phyloP scores from a whole-genome alignment of 2,797 vertebrate genomes.

The Acanthurus leucopareius region DNA sequence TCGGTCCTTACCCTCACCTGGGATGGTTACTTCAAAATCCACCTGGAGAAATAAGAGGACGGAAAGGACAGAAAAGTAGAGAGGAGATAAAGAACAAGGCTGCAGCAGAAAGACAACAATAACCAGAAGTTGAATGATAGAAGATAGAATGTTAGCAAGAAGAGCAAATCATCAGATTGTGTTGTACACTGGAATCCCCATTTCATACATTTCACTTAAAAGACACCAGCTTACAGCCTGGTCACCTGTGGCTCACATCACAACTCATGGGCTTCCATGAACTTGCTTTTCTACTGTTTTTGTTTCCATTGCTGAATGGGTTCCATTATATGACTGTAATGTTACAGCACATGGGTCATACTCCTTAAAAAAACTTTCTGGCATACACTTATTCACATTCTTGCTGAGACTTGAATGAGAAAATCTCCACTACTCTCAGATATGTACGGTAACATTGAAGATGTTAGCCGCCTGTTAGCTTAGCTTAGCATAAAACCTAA shows the following conservation, averaged over 20 bases:
- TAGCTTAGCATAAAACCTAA: too few relatives aligned
- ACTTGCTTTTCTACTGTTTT: neutral
- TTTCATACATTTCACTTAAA: neutral
- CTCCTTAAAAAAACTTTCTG: neutral
- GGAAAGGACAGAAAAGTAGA: constrained; percentile 53
- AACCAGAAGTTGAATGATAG: neutral
- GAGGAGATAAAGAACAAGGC: constrained; percentile 3
- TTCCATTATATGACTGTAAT: neutral
- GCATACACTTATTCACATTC: neutral
- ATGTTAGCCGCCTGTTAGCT: neutral
- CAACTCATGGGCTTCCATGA: neutral
- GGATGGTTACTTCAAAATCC: constrained; percentile 98
- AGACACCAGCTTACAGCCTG: neutral
- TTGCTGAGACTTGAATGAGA: neutral
- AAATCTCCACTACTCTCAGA: neutral
- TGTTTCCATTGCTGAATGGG: neutral
- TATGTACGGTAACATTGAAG: neutral
- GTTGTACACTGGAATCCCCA: neutral
- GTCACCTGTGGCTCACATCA: neutral
- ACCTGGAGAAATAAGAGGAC: constrained; percentile 76
- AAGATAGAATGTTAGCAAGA: neutral
- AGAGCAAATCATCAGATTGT: neutral
- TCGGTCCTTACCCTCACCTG: constrained; percentile 98
- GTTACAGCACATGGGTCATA: neutral
- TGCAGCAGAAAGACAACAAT: neutral